Base-by-base conservation (phyloP, 2,888 invertebrate genomes). In the Eristalinus sepulchralis region DNA sequence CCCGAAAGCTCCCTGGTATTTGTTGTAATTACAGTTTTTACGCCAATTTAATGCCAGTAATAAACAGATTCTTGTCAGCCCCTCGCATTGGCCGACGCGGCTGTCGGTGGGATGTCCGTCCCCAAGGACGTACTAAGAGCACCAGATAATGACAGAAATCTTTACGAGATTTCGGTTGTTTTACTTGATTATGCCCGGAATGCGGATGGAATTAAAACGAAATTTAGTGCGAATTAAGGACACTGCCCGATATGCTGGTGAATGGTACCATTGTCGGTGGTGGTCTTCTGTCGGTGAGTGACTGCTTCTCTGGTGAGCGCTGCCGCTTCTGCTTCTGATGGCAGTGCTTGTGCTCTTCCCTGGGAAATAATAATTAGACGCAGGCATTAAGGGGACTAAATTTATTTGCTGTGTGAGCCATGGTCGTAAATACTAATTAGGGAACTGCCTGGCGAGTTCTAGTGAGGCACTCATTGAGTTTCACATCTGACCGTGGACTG, bases 171-270 rank as follows among this genome's bases (percentile, higher is more conserved):
- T 75, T 76, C 55, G 75, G 84, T 80, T 80, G 76, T 84, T 84
- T 64, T 76, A 66, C 55, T 80, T 84, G 80, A 84, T 80, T 84
- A 84, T 76, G 76, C 59, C 53, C 70, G 80, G 76, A 84, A 80
- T 80, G 80, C 66, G 76, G 66, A 67, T 75, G 63, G 80, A 84
- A 80, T 84, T 84, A 80, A 80, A 84, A 80, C 71, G 80, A 80
- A 27, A 80, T 84, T 80, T 66, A 66, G 66, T 62, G 84, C 60
- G 57, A 80, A 84, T 84, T 71, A 80, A 67, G 75, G 71, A 66
- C 70, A 84, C 39, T 80, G 80, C 60, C 80, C 75, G 71, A 71
- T 57, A 27, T 62, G 63, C 68, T 63, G 67, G 20, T 6, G 31
- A n/a, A 59, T 60, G n/a, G 17, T 67, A 11, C 22, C 39, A 39